Evolutionary conservation across 2,888 invertebrate species (phyloP).

Genomic region (Strigamia crassipes): DNA sequence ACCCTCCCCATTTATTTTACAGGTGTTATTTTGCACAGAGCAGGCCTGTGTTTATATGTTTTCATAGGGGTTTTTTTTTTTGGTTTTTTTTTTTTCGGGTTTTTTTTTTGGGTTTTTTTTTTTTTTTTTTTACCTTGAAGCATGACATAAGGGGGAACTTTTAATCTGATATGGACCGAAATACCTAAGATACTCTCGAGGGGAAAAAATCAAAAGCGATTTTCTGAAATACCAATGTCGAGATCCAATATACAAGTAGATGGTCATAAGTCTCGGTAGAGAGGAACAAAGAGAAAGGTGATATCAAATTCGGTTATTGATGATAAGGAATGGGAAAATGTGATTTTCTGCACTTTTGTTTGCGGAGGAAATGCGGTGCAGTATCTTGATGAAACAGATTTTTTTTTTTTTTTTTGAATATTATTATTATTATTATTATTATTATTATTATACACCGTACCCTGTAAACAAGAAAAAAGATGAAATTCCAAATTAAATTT

Average conservation of each 20-base stretch:
- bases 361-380: not conserved
- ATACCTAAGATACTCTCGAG: not conserved
- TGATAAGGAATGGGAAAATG: slow-evolving; percentile 24
- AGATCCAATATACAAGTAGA: slow-evolving; percentile 3
- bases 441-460: too few relatives aligned
- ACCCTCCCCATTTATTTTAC: slow-evolving; percentile 3
- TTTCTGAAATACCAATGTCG: slow-evolving; percentile 5
- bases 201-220: not conserved
- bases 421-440: not conserved
- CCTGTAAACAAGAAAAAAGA: too few relatives aligned
- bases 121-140: not conserved
- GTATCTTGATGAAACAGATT: not conserved
- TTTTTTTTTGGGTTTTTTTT: too few relatives aligned
- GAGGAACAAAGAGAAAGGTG: not conserved
- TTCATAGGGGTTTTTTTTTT: not conserved
- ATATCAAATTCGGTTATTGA: slow-evolving; percentile 26
- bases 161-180: not conserved
- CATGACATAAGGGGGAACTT: not conserved
- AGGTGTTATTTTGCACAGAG: not conserved
- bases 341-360: not conserved
- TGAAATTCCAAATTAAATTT: too few relatives aligned
- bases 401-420: not conserved
- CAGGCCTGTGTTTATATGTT: not conserved
- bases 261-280: not conserved
- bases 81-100: too few relatives aligned